phyloP scores from a whole-genome alignment of 2,888 invertebrate species.

The Arctia plantaginis region DNA sequence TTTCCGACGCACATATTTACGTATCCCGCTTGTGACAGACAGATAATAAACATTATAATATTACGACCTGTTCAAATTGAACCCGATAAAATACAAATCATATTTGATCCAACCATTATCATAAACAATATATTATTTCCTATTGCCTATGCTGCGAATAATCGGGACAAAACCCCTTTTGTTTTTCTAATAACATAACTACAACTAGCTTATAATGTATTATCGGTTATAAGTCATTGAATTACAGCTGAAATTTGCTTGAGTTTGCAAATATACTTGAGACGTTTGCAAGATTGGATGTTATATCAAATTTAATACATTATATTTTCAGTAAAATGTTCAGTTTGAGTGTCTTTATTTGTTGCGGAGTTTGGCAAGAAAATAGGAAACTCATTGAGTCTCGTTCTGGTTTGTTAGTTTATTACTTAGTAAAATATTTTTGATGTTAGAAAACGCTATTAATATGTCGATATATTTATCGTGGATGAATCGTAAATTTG shows the following conservation, averaged over 20 bases:
- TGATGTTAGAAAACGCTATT: conserved; percentile 6
- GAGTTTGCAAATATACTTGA: neutral
- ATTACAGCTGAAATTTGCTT: neutral
- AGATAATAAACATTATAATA: neutral
- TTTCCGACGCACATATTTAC: neutral
- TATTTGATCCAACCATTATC: conserved; percentile 9
- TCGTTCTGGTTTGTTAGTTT: conserved; percentile 7
- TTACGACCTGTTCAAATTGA: conserved; percentile 2
- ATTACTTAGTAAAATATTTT: conserved; percentile 11
- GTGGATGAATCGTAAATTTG: neutral
- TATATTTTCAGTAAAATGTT: conserved; percentile 3
- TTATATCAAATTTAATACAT: neutral
- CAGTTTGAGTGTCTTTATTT: neutral
- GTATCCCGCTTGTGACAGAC: conserved; percentile 1
- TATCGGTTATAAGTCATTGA: neutral
- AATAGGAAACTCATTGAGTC: conserved; percentile 1
- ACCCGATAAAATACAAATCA: conserved; percentile 11
- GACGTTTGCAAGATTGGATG: neutral
- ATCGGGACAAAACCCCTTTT: neutral
- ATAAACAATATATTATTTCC: conserved; percentile 13
- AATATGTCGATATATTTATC: conserved; percentile 2
- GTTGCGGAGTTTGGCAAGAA: neutral
- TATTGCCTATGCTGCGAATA: conserved; percentile 11
- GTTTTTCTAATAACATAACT: neutral
- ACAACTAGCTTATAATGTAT: neutral